Conservation (phyloP, 2,797 vertebrate genomes). For the Amblyopsis hoosieri region DNA sequence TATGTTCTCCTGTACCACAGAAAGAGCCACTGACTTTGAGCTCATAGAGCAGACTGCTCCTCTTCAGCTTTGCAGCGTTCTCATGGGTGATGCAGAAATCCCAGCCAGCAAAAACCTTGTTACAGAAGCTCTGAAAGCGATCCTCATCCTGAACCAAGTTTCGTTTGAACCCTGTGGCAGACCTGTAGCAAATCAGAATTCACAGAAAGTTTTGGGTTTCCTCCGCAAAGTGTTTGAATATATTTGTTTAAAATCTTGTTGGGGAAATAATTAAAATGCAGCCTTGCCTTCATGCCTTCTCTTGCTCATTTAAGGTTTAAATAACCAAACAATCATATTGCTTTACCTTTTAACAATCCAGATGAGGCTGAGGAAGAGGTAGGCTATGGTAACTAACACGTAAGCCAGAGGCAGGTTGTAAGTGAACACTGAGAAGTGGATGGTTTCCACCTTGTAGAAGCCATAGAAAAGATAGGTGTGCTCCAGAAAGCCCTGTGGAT, state of each 20-base stretch:
- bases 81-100: slow-evolving; percentile 93
- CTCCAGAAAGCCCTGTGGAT: slow-evolving; percentile 89
- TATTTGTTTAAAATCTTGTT: too few relatives aligned
- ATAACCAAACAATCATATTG: slow-evolving; percentile 13
- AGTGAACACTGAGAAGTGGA: slow-evolving; percentile 63
- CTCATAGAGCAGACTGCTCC: slow-evolving; percentile 88
- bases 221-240: too few relatives aligned
- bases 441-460: slow-evolving; percentile 82
- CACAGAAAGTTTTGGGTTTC: not conserved
- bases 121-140: slow-evolving; percentile 95
- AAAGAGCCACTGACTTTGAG: slow-evolving; percentile 78
- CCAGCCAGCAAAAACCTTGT: slow-evolving; percentile 97
- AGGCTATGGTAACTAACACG: slow-evolving; percentile 84
- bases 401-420: slow-evolving; percentile 92
- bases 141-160: slow-evolving; percentile 87
- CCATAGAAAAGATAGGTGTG: slow-evolving; percentile 93
- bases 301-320: not conserved
- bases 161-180: slow-evolving; percentile 87
- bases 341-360: slow-evolving; percentile 93
- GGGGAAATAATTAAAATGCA: accelerated
- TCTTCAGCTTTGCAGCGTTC: slow-evolving; percentile 81
- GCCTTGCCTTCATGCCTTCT: not conserved
- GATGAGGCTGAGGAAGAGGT: slow-evolving; percentile 87
- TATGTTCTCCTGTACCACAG: not conserved
- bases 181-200: slow-evolving; percentile 69